A percentile compares a stretch with the other conserved stretches of the same genome.
These are phyloP conservation scores for Onychostruthus taczanowskii DNA, from an alignment of 2,113 vertebrate genomes.

Conservation along the genomic window DNA sequence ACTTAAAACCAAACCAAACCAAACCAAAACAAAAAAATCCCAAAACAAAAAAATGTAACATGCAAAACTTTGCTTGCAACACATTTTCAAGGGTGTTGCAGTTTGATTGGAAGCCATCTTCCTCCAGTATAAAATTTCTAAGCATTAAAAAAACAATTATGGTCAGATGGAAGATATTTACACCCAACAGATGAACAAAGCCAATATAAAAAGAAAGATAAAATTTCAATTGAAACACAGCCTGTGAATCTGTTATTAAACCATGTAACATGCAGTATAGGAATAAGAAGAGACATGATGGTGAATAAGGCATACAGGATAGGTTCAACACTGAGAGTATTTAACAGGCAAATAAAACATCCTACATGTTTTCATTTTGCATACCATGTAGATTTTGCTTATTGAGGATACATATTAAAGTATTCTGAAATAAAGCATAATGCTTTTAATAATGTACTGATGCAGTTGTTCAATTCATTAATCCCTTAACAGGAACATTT, in stretches of 20 bases:
- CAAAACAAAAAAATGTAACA: neutral
- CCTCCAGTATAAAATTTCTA: neutral
- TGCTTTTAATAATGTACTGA: neutral
- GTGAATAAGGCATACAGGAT: rapidly evolving
- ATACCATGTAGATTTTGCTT: neutral
- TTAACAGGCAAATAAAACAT: neutral
- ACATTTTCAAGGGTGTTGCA: neutral
- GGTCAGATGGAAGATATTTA: neutral
- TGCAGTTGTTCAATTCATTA: neutral
- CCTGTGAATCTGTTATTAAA: neutral
- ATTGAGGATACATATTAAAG: neutral
- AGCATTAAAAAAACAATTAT: neutral
- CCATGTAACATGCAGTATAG: neutral
- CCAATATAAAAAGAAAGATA: neutral
- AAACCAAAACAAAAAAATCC: neutral
- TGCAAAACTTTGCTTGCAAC: neutral
- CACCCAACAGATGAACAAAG: neutral
- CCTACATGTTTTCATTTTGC: neutral
- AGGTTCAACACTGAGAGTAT: neutral
- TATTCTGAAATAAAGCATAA: neutral
- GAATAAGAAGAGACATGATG: neutral
- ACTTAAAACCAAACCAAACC: neutral
- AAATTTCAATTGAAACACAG: neutral
- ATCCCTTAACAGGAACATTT: neutral
- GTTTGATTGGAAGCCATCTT: neutral